Conservation (phyloP, 1,140 invertebrate genomes). For the Drosophila watanabei region DNA sequence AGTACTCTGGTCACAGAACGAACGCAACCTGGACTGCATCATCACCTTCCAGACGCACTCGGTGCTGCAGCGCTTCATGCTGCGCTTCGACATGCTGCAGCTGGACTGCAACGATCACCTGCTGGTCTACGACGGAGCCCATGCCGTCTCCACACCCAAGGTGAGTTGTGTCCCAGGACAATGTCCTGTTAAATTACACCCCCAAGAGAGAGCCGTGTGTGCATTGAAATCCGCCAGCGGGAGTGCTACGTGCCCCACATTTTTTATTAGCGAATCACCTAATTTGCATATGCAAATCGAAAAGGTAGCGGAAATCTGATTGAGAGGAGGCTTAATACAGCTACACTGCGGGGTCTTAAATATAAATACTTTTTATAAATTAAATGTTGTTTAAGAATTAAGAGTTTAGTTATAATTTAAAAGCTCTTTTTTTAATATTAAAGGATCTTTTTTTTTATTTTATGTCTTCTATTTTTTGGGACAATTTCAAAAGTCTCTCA, state of each 20-base stretch:
- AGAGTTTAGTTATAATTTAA: background rate
- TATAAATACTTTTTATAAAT: background rate
- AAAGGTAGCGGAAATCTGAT: constrained; percentile 24
- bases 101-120: constrained; percentile 97
- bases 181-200: constrained; percentile 5
- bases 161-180: constrained; percentile 86
- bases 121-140: constrained; percentile 96
- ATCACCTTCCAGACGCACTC: constrained; percentile 97
- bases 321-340: background rate
- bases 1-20: constrained; percentile 94
- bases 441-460: too few relatives aligned
- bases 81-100: constrained; percentile 92
- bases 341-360: background rate
- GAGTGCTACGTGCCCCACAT: constrained; percentile 35
- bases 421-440: background rate
- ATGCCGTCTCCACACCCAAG: constrained; percentile 94
- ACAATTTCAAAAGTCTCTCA: too few relatives aligned
- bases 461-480: too few relatives aligned
- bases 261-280: constrained; percentile 44
- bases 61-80: constrained; percentile 96
- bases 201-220: background rate
- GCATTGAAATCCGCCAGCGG: constrained; percentile 9
- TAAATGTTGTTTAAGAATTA: background rate
- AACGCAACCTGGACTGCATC: constrained; percentile 95
- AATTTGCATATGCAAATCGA: constrained; percentile 63